Conservation (phyloP, 1,140 invertebrate species). For the Samia ricini region DNA sequence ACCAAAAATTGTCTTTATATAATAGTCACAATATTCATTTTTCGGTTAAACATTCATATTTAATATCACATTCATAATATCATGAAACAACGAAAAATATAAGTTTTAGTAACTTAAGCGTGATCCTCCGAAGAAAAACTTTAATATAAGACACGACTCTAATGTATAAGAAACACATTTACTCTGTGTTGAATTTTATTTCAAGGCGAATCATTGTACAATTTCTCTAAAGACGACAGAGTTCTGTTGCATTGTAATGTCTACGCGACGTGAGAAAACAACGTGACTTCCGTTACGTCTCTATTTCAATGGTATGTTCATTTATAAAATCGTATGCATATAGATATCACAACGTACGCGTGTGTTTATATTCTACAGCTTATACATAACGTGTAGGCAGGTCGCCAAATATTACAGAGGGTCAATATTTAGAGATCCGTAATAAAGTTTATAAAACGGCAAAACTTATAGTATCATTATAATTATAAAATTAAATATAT, state of each 20-base stretch:
- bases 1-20: too few species aligned
- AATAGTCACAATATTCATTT: too few species aligned
- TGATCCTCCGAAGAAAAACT: background rate
- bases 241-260: background rate
- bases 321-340: background rate
- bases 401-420: background rate
- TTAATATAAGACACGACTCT: background rate
- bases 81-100: background rate
- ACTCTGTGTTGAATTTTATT: background rate
- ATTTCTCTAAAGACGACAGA: background rate
- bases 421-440: background rate
- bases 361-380: background rate
- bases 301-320: background rate
- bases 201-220: background rate
- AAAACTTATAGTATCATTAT: background rate
- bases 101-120: background rate
- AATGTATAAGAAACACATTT: background rate
- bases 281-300: background rate
- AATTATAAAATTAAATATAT: too few species aligned
- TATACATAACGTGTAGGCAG: background rate
- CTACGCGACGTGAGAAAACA: background rate
- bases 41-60: too few species aligned
- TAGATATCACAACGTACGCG: background rate
- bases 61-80: too few species aligned
- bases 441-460: background rate